Base-by-base conservation (phyloP, 1,140 invertebrate species). In the Olivierus martensii region DNA sequence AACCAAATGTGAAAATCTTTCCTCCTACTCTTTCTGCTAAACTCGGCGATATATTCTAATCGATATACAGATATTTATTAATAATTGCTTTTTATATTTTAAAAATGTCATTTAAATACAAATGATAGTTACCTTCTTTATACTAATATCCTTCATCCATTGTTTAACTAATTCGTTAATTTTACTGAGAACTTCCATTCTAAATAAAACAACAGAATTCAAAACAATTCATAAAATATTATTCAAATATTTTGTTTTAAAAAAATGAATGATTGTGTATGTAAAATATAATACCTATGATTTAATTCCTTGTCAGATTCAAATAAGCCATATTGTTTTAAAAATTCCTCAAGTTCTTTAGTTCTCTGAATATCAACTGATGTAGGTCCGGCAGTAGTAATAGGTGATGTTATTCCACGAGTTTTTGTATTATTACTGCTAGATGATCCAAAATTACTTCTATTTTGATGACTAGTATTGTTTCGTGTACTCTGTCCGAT, bases 1-100 rank as follows among this genome's bases (percentile, higher is more conserved):
- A 99, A 45, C 96, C 96, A 75, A 99, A 99, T 22, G 96, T 99
- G 64, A 93, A 98, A 53, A 99, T 92, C 73, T 97, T 97, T 4
- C 96, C 96, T 45, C 94, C 93, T 57, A 95, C 76, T 64, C 80
- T 79, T 55, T 88, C 84, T 7, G 87, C 85, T 0, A 87, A 79
- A 63, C 78, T 82, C 57, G 78, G 75, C 5, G 90, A 88, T 80
- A 95, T 87, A 66, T 89, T 90, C 54, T 87, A 87, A 60, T n/a
- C n/a, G n/a, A n/a, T n/a, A 51, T 41, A 21, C 14, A 41, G 18
- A 18, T 15, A 4, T 47, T 47, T 46, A 42, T 15, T n/a, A 34
- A n/a, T n/a, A n/a, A n/a, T n/a, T n/a, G n/a, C n/a, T n/a, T n/a
- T n/a, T n/a, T n/a, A n/a, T n/a, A n/a, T n/a, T n/a, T n/a, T n/a